Base-by-base conservation (phyloP, 2,888 invertebrate genomes). In the Lathronympha strigana region DNA sequence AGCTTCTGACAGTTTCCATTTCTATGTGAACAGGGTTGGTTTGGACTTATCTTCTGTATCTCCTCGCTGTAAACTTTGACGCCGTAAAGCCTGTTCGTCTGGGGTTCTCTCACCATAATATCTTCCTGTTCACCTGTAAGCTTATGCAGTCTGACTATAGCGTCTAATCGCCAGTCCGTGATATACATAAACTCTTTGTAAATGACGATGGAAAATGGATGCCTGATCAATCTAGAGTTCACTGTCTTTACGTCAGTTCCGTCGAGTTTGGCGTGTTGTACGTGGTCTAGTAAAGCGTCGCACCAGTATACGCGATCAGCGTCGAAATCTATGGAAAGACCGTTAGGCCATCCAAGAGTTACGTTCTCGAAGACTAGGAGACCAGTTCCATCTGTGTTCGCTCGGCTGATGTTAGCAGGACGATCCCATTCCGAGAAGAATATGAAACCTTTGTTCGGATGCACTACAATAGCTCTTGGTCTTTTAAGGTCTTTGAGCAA, bases 341-440 rank as follows among this genome's bases (percentile, higher is more conserved):
- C 99, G 82, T 99, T 99, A 0, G 99, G 99, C 99, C 99, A 99
- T 2, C 98, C 98, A 0, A 99, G 93, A 0, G 98, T 97, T 0
- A 98, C 94, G 78, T 98, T 97, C 72, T 96, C 95, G 80, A 99
- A 98, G 0, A 98, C 96, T 2, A 96, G 90, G 19, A 98, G 92
- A 72, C 96, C 96, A 0, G 94, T 95, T 1, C 99, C 99, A 79
- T 99, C 99, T 0, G 97, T 95, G 75, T 96, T 95, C 0, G 98
- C 97, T 72, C 99, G 93, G 66, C 97, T 98, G 69, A 99, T 99
- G 82, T 98, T 98, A 0, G 99, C 98, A 0, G 98, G 98, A 3
- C 98, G 94, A 78, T 98, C 98, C 97, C 98, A 98, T 83, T 99
- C 98, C 0, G 98, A 97, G 93, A 97, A 99, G 90, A 98, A 99